These are phyloP conservation scores for Drosophila melanosoma DNA, from an alignment of 2,888 invertebrate species.

Conservation along the genomic window DNA sequence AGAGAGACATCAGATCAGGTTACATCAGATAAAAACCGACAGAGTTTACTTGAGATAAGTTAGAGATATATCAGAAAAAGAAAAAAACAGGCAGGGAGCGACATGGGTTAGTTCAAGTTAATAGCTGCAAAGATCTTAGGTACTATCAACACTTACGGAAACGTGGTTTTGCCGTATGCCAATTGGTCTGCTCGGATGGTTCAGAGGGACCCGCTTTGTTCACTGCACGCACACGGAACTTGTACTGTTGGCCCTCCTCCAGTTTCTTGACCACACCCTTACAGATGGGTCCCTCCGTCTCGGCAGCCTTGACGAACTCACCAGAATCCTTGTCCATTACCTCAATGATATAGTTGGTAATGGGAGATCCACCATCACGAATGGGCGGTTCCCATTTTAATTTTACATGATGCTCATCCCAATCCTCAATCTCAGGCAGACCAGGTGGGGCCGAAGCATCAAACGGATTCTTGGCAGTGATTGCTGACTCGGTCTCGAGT, in stretches of 20 bases:
- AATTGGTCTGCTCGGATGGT: slow-evolving; percentile 95
- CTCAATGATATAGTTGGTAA: slow-evolving; percentile 96
- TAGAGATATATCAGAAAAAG: background rate
- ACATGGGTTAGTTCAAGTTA: background rate
- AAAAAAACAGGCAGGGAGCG: background rate
- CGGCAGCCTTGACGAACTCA: slow-evolving; percentile 93
- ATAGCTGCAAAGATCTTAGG: background rate
- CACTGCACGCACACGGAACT: slow-evolving; percentile 96
- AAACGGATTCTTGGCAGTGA: slow-evolving; percentile 98
- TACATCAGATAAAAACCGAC: background rate
- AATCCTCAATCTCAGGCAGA: slow-evolving; percentile 95
- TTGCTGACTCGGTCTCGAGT: slow-evolving; percentile 93
- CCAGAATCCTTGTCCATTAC: slow-evolving; percentile 95
- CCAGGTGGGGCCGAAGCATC: slow-evolving; percentile 95
- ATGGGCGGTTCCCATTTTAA: slow-evolving; percentile 96
- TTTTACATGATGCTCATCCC: slow-evolving; percentile 95
- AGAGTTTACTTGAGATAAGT: background rate
- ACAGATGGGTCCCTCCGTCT: slow-evolving; percentile 93
- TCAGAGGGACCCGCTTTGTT: slow-evolving; percentile 98
- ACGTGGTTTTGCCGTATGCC: slow-evolving; percentile 95
- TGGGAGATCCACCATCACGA: slow-evolving; percentile 96
- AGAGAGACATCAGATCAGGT: background rate
- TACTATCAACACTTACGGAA: slow-evolving; percentile 89
- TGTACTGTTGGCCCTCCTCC: slow-evolving; percentile 97
- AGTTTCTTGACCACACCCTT: slow-evolving; percentile 95